A percentile compares a stretch with the other conserved stretches of the same genome.
Evolutionary conservation across 2,797 vertebrate species (phyloP).

Genomic region (Tragelaphus eurycerus): DNA sequence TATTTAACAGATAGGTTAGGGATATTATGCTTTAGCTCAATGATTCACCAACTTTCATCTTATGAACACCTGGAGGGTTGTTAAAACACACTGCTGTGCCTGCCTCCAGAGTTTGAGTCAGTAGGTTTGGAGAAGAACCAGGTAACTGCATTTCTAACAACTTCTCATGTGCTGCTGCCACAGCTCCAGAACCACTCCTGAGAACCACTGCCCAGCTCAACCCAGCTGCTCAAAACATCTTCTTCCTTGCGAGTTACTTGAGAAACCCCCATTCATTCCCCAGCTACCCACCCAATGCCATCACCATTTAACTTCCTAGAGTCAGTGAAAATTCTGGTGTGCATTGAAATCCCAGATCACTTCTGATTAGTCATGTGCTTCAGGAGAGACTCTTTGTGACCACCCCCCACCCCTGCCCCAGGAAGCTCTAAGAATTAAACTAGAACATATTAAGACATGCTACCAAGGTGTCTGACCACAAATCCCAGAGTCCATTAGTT

Average conservation of each 20-base stretch:
- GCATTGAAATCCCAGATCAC: background rate
- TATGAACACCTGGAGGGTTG: background rate
- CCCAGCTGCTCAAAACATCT: background rate
- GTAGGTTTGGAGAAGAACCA: background rate
- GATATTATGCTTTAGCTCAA: background rate
- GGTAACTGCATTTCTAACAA: background rate
- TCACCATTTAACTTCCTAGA: no score
- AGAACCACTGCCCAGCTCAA: background rate
- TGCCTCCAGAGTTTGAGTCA: background rate
- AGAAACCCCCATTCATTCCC: background rate
- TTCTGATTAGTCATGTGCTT: background rate
- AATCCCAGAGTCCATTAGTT: background rate
- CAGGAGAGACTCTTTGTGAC: background rate
- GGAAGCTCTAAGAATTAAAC: background rate
- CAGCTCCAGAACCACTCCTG: background rate
- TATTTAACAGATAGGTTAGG: background rate
- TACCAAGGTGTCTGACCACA: background rate
- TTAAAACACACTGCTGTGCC: background rate
- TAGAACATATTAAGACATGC: background rate
- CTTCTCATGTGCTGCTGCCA: background rate
- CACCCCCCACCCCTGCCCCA: no score
- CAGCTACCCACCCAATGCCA: background rate
- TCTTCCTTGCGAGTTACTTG: background rate
- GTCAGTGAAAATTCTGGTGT: background rate
- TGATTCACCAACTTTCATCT: background rate